Evolutionary conservation across 1,140 invertebrate species (phyloP), one percentile per base, ranked within the genome.

Genomic region (Drosophila suzukii): DNA sequence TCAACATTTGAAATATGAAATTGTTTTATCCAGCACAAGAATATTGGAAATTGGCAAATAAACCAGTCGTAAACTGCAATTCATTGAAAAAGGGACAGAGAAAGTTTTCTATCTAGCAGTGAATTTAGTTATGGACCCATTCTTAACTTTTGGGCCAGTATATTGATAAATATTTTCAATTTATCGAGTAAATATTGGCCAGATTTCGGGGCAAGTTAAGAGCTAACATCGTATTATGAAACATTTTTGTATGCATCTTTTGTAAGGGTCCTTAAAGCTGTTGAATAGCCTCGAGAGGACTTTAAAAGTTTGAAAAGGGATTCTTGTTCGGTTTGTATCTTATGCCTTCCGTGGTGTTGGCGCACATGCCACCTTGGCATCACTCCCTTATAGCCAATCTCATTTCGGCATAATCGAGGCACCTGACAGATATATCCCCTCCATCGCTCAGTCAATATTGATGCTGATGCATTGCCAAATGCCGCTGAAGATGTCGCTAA

Each of bases 401-500:
- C 56, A 51, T 59, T 66, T 82, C 59, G 65, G 70, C 75, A 71
- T 78, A 74, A 77, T 65, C 72, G 61, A 84, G 60, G 70, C 76
- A 75, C 70, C 44, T 71, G 65, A 44, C 67, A 36, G 51, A 36
- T 34, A 12, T 41, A 17, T 15, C 10, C 27, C 30, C 65, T 36
- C 30, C 27, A 27, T 56, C 55, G 56, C 66, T 38, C 44, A 68
- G 72, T 61, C 81, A 84, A 85, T 81, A 68, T 81, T 84, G 81
- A 84, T 65, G 66, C 81, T 84, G 81, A 84, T 84, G 81, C 81
- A 85, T 85, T 85, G 81, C 81, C 79, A 75, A 78, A 75, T 72
- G 41, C 36, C 68, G 36, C 60, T 56, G 39, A 75, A 74, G 71
- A 60, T 56, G 71, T 47, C 73, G 60, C 75, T 76, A 72, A 80